Conservation (phyloP, 2,888 invertebrate genomes). For the Herminia tarsipennalis region DNA sequence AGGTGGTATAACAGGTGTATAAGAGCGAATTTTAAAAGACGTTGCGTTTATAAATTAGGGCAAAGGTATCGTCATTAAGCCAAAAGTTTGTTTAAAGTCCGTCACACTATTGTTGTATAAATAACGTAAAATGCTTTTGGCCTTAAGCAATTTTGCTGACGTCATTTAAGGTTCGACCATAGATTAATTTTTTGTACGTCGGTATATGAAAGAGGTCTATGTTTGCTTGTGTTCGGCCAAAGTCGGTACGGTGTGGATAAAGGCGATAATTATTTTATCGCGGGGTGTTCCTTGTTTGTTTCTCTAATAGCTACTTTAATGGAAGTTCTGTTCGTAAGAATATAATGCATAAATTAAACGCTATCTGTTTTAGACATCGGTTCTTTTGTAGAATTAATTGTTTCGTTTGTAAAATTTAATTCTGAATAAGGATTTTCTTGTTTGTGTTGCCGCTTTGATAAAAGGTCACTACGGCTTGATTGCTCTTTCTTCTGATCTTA, state of each 20-base stretch:
- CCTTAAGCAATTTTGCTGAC: conserved; percentile 72
- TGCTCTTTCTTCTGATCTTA: not conserved
- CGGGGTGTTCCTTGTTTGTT: conserved; percentile 81
- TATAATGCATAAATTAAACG: conserved; percentile 71
- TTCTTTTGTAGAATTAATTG: conserved; percentile 39
- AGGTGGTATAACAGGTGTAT: conserved; percentile 76
- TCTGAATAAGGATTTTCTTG: conserved; percentile 8
- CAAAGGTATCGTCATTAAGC: conserved; percentile 63
- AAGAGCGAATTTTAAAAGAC: conserved; percentile 54
- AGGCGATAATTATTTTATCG: conserved; percentile 84
- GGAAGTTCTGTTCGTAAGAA: conserved; percentile 67
- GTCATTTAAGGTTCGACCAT: conserved; percentile 72
- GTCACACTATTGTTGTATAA: conserved; percentile 73
- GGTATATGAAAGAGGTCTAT: conserved; percentile 62
- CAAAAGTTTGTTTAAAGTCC: conserved; percentile 78
- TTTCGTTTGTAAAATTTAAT: conserved; percentile 23
- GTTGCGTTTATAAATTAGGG: conserved; percentile 57
- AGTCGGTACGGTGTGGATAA: conserved; percentile 66
- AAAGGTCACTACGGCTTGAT: not conserved
- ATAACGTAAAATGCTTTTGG: conserved; percentile 62
- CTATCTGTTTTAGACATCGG: conserved; percentile 58
- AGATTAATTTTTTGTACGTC: conserved; percentile 67
- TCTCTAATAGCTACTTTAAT: conserved; percentile 83
- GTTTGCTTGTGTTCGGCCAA: conserved; percentile 42
- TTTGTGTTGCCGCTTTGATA: not conserved